These are phyloP conservation scores for Volucella inanis DNA, from an alignment of 2,888 invertebrate genomes.

Conservation along the genomic window DNA sequence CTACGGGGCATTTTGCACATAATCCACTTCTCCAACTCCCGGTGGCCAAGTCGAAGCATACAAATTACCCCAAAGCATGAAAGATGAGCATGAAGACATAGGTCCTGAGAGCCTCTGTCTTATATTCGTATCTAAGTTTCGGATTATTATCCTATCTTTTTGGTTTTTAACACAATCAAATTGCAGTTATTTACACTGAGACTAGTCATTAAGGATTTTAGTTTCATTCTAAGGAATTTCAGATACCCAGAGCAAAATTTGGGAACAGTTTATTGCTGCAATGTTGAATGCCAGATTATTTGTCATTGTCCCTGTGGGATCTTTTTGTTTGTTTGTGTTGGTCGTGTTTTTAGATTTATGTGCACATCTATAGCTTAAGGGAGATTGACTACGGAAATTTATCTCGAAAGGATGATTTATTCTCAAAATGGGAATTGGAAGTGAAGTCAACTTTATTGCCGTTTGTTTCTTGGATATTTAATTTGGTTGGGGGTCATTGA, in stretches of 20 bases:
- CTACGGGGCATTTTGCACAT: slow-evolving; percentile 23
- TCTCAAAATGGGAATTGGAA: too few species aligned
- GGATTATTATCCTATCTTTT: slow-evolving; percentile 10
- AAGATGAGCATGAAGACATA: neutral
- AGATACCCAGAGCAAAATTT: neutral
- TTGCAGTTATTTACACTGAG: neutral
- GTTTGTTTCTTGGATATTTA: too few species aligned
- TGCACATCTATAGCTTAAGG: too few species aligned
- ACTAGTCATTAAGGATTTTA: slow-evolving; percentile 8
- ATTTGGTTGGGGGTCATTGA: too few species aligned
- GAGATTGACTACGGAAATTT: too few species aligned
- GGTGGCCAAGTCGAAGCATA: slow-evolving; percentile 7
- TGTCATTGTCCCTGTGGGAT: too few species aligned
- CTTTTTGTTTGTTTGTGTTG: too few species aligned
- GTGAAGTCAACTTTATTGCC: too few species aligned
- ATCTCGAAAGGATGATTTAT: too few species aligned
- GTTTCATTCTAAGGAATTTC: neutral
- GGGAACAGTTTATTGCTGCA: neutral
- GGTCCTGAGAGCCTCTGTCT: neutral
- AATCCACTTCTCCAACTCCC: slow-evolving; percentile 5
- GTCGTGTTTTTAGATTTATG: too few species aligned
- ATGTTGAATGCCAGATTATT: too few species aligned
- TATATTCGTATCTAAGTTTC: neutral
- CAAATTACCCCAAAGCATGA: slow-evolving; percentile 15
- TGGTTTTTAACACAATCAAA: slow-evolving; percentile 26